phyloP scores from a whole-genome alignment of 64 coral and sea anemone species.

The Exaiptasia diaphana region DNA sequence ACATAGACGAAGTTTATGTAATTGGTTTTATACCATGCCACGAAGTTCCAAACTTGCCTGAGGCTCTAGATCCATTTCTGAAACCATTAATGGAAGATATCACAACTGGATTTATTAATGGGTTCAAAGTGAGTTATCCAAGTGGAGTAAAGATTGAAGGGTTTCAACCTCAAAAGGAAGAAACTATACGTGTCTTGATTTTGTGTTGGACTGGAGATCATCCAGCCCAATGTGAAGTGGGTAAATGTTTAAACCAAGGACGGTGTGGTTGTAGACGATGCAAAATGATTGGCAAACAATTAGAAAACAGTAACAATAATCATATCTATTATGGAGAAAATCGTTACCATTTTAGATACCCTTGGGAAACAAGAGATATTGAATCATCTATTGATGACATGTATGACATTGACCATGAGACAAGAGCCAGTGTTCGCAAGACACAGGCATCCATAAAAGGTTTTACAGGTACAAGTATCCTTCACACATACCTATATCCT shows the following conservation, averaged over 20 bases:
- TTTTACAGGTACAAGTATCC: constrained; percentile 13
- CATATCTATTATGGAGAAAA: constrained; percentile 34
- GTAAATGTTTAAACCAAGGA: constrained; percentile 48
- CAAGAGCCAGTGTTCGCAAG: constrained; percentile 35
- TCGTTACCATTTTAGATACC: background rate
- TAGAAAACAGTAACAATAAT: background rate
- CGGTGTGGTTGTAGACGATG: constrained; percentile 41
- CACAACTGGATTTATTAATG: constrained; percentile 23
- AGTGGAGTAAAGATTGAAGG: background rate
- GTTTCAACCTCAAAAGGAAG: background rate
- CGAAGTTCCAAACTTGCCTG: constrained; percentile 28
- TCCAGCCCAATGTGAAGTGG: constrained; percentile 15
- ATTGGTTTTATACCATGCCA: constrained; percentile 41
- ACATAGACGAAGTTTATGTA: constrained; percentile 48
- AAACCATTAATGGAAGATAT: constrained; percentile 60
- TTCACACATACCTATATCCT: constrained; percentile 44
- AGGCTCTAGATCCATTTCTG: constrained; percentile 37
- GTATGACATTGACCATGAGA: constrained; percentile 53
- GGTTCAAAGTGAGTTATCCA: constrained; percentile 43
- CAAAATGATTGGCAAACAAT: constrained; percentile 21
- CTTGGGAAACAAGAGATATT: constrained; percentile 24
- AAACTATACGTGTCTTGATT: constrained; percentile 32
- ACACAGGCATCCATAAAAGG: constrained; percentile 31
- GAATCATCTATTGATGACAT: background rate
- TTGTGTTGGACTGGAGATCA: constrained; percentile 28